Base-by-base conservation (phyloP, 2,888 invertebrate genomes). In the Pterostichus madidus region DNA sequence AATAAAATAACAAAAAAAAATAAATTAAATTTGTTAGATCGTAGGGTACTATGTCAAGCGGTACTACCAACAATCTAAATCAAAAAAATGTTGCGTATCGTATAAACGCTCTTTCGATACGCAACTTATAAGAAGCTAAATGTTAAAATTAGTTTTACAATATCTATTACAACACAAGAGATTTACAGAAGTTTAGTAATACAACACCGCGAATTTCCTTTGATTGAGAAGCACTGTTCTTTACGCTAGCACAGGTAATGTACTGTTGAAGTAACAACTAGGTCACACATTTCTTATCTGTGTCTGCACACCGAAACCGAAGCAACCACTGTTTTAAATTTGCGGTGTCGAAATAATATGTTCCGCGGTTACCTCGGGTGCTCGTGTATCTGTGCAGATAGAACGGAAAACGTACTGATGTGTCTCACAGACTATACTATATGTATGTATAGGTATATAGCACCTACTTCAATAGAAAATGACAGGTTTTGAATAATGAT, bases 401-500 rank as follows among this genome's bases (percentile, higher is more conserved):
- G 11, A 13, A 64, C n/a, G n/a, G n/a, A 5, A 32, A 32, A 32
- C 32, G 31, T 13, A 35, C 13, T 6, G n/a, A 61, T 8, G 35
- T 64, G 35, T 32, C 5, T 49, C 39, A 49, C 11, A 11, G 10
- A 13, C 49, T n/a, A 13, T 49, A 49, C 5, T 8, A 1, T 10
- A 0, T n/a, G n/a, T 49, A 49, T 49, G 39, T 8, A 53, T n/a
- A 61, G 11, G 31, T 11, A 10, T 44, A 17, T 17, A 24, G 46
- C 24, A 71, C 46, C 71, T 44, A n/a, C 5, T 24, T 71, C 71
- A 71, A 71, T 39, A 7, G 15, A 46, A 71, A 71, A 46, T 71
- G 71, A 71, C 71, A 71, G 44, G 17, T 17, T 44, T 8, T 46
- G 71, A 71, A 71, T 71, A 71, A 71, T 49, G 71, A 71, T 71